These are phyloP conservation scores for Magallana ariakensis DNA, from an alignment of 1,140 invertebrate genomes.

Conservation along the genomic window DNA sequence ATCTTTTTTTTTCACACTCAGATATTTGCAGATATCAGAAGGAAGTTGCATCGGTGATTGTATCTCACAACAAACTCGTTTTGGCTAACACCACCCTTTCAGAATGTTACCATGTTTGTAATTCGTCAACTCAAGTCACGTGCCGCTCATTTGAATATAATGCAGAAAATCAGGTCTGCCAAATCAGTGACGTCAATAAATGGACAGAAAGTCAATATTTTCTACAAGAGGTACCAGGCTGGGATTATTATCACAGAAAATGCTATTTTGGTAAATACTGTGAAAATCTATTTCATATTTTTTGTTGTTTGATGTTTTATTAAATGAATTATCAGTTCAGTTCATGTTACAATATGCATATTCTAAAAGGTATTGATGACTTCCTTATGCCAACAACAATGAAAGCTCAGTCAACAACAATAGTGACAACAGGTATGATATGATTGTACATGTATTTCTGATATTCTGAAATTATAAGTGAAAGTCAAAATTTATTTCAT, in stretches of 20 bases:
- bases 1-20: neutral
- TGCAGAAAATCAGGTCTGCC: neutral
- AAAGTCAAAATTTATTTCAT: neutral
- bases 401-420: neutral
- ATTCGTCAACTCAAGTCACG: constrained; percentile 20
- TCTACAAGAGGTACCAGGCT: neutral
- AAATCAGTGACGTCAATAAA: constrained; percentile 39
- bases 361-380: neutral
- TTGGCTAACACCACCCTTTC: neutral
- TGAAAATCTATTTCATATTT: neutral
- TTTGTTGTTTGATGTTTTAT: neutral
- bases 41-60: neutral
- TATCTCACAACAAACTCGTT: constrained; percentile 11
- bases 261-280: constrained; percentile 36
- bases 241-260: constrained; percentile 47
- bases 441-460: neutral
- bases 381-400: neutral
- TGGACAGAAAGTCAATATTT: constrained; percentile 24
- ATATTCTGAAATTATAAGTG: neutral
- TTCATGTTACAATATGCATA: neutral
- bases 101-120: constrained; percentile 34
- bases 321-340: neutral
- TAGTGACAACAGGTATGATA: neutral
- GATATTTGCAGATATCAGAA: constrained; percentile 24
- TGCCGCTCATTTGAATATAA: constrained; percentile 50